A percentile compares a stretch with the other conserved stretches of the same genome.
Evolutionary conservation across 2,113 vertebrate genomes (phyloP).

Genomic region (Dipodomys ordii): DNA sequence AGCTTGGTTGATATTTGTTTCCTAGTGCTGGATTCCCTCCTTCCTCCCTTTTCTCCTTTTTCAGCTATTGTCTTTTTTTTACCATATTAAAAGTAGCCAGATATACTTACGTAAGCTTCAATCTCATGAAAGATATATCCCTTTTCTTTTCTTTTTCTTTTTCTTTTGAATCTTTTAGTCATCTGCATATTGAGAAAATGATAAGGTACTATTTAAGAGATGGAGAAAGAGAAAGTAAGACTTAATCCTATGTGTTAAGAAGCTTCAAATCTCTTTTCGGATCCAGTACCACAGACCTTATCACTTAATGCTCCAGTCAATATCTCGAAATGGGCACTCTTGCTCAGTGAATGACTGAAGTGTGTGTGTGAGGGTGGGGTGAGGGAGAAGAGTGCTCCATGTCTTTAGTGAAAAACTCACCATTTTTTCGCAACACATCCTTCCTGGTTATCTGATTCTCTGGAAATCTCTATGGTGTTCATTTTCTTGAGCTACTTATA

Average conservation of each 20-base stretch:
- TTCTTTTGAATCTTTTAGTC: neutral
- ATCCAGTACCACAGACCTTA: neutral
- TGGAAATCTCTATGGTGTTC: neutral
- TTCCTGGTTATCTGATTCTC: neutral
- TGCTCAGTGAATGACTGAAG: constrained; percentile 11
- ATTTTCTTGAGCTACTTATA: neutral
- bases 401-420: neutral
- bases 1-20: neutral
- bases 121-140: neutral
- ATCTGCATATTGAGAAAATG: neutral
- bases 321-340: neutral
- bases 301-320: neutral
- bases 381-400: neutral
- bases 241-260: neutral
- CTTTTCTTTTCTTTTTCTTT: neutral
- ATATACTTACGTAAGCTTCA: neutral
- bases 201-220: neutral
- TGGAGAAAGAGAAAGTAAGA: neutral
- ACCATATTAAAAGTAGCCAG: neutral
- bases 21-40: neutral
- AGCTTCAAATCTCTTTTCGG: neutral
- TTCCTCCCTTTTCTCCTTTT: neutral
- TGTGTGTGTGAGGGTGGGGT: neutral
- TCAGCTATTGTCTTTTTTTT: neutral
- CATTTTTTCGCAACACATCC: neutral